Base-by-base conservation (phyloP, 2,888 invertebrate species). In the Hymenopus coronatus region DNA sequence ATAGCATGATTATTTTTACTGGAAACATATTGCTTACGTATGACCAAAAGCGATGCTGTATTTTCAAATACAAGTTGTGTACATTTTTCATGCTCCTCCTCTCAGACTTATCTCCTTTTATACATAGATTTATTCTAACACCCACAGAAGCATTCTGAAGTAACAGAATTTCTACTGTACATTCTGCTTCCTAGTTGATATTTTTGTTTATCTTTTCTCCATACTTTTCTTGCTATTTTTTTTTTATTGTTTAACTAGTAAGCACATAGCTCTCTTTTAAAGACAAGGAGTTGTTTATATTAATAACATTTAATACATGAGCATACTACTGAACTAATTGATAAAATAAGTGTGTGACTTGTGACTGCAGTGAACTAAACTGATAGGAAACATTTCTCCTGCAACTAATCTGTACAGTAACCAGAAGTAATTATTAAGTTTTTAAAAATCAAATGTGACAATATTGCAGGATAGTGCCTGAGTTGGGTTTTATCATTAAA, bases 101-200 rank as follows among this genome's bases (percentile, higher is more conserved):
- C 54, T 20, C 54, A 70, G 25, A 70, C 54, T 70, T 4, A 70
- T 70, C 20, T 70, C 54, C 54, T 70, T 70, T 70, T 25, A 20
- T 6, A 70, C 3, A 20, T 70, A 20, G 20, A 70, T 20, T 25
- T 20, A 25, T 70, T 15, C 25, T 70, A 70, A 70, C 54, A 86
- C 81, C 25, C 46, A 40, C 0, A 85, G 40, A 25, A 30, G 9
- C 30, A 28, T 83, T 14, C 20, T 70, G 2, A 70, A 70, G 54
- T 70, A 70, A 40, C 20, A 20, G 30, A 85, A 84, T 70, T 83
- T 84, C 20, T 87, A 12, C 28, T 84, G 28, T 83, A 82, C 8
- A 83, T 89, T 87, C 86, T 86, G 81, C 82, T 27, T 86, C 28
- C 40, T 27, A 82, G 46, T 28, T 86, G 84, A n/a, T 87, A 28